phyloP scores from a whole-genome alignment of 2,113 vertebrate genomes.

The Seriola rivoliana region DNA sequence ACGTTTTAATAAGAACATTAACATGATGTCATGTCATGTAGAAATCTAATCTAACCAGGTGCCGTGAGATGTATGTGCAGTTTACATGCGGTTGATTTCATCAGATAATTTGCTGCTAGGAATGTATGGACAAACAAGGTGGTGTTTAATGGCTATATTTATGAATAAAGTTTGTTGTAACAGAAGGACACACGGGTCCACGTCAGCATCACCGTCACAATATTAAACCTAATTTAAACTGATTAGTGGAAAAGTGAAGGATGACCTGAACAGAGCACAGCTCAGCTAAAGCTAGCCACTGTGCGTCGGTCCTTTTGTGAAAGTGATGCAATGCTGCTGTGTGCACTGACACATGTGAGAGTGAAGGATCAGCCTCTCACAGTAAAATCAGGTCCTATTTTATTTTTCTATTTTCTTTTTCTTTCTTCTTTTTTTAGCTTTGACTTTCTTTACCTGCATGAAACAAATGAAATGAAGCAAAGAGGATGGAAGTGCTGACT shows the following conservation, averaged over 20 bases:
- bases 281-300: background rate
- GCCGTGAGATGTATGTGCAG: too few relatives aligned
- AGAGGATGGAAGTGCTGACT: slow-evolving; percentile 1
- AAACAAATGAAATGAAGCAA: background rate
- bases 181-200: too few relatives aligned
- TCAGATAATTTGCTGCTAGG: too few relatives aligned
- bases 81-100: background rate
- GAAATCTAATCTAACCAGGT: too few relatives aligned
- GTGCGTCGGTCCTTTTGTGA: background rate
- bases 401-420: too few relatives aligned
- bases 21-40: background rate
- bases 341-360: too few relatives aligned
- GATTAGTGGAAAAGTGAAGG: too few relatives aligned
- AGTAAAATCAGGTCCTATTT: background rate
- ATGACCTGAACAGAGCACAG: background rate
- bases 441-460: background rate
- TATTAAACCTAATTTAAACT: background rate
- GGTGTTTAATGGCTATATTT: background rate
- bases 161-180: background rate
- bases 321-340: slow-evolving; percentile 30
- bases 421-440: too few relatives aligned
- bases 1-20: background rate
- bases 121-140: too few relatives aligned
- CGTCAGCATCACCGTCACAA: too few relatives aligned
- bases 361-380: background rate